A percentile compares a stretch with the other conserved stretches of the same genome.
Conservation (phyloP, 1,140 invertebrate genomes). For the Psix sp. region DNA sequence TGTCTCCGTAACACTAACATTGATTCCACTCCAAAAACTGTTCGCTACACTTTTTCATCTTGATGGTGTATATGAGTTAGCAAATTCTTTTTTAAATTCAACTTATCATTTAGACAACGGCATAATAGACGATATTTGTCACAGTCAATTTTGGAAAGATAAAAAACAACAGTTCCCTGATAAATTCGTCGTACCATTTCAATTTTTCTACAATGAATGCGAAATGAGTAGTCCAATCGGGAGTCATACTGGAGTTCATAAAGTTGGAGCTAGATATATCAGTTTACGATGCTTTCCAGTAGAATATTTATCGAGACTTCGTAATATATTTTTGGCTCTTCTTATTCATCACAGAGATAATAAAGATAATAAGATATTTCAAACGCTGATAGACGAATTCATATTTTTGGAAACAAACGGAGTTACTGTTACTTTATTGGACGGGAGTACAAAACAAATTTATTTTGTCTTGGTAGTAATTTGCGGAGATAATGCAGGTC, state of each 20-base stretch:
- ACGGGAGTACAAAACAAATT: conserved; percentile 36
- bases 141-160: conserved; percentile 50
- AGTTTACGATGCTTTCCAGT: conserved; percentile 62
- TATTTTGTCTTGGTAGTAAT: conserved; percentile 54
- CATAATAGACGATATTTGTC: conserved; percentile 37
- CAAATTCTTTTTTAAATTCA: conserved; percentile 20
- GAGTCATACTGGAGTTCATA: conserved; percentile 59
- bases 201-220: conserved; percentile 63
- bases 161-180: conserved; percentile 40
- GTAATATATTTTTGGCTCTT: conserved; percentile 60
- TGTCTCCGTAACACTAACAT: conserved; percentile 11
- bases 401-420: conserved; percentile 49
- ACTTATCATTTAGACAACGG: conserved; percentile 8
- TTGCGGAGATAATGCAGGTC: conserved; percentile 41
- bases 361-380: conserved; percentile 45
- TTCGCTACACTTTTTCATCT: conserved; percentile 40
- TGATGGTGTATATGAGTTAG: conserved; percentile 23
- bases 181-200: conserved; percentile 59
- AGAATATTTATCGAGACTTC: conserved; percentile 53
- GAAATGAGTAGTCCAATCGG: conserved; percentile 62
- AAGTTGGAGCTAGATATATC: conserved; percentile 61
- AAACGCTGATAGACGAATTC: conserved; percentile 45
- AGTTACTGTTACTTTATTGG: conserved; percentile 24
- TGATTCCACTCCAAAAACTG: conserved; percentile 42
- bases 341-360: conserved; percentile 58